Percentiles rank a stretch among this genome's conserved stretches.
Conservation (phyloP, 1,140 invertebrate species). For the Zaprionus inermis region DNA sequence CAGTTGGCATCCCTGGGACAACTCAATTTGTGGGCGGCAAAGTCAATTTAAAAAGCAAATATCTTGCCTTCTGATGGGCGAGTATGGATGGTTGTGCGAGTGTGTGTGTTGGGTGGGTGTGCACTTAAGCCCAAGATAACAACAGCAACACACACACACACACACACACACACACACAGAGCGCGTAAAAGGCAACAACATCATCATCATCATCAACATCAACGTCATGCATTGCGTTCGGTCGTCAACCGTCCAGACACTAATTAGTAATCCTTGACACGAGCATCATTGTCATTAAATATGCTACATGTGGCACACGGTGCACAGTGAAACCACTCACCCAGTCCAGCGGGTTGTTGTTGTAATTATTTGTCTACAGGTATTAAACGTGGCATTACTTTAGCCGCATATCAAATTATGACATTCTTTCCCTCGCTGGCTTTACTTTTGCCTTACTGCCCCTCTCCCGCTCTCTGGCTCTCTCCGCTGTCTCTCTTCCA, state of each 20-base stretch:
- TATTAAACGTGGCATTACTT: conserved; percentile 64
- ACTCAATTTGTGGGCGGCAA: conserved; percentile 72
- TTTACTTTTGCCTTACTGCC: neutral
- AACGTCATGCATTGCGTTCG: conserved; percentile 42
- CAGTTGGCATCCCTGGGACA: conserved; percentile 43
- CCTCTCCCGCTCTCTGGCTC: neutral
- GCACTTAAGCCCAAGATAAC: conserved; percentile 67
- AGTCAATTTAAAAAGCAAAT: conserved; percentile 82
- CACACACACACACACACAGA: conserved; percentile 10
- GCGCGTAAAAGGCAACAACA: conserved; percentile 22
- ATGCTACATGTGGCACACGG: conserved; percentile 65
- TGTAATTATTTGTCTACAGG: conserved; percentile 81
- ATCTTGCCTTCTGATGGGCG: conserved; percentile 26
- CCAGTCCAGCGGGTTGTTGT: conserved; percentile 35
- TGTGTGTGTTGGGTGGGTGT: conserved; percentile 26
- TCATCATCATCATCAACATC: conserved; percentile 47
- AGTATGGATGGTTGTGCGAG: conserved; percentile 4
- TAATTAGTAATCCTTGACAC: conserved; percentile 83
- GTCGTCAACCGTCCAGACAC: conserved; percentile 78
- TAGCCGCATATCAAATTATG: conserved; percentile 69
- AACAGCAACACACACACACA: conserved; percentile 14
- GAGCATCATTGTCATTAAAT: conserved; percentile 77
- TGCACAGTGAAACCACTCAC: conserved; percentile 10
- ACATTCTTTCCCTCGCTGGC: conserved; percentile 26
- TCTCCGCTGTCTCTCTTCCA: neutral